Evolutionary conservation across 2,888 invertebrate genomes (phyloP).

Genomic region (Acanthacorydalis orientalis): DNA sequence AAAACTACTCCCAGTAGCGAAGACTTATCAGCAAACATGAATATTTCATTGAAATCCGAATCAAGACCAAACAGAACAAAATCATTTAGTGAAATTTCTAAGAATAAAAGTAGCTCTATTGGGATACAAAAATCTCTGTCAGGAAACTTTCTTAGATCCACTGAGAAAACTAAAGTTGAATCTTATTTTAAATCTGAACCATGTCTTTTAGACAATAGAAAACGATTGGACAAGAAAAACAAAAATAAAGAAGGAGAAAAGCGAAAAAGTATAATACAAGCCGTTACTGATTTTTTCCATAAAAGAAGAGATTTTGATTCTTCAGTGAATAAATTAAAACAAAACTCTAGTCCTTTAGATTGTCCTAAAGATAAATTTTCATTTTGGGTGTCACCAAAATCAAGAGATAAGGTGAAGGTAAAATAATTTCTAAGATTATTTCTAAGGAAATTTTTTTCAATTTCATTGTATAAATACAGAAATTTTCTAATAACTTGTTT

Average conservation of each 20-base stretch:
- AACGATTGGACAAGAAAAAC: constrained; percentile 25
- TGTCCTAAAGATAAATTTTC: constrained; percentile 31
- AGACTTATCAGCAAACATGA: constrained; percentile 2
- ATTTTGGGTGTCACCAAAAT: constrained; percentile 40
- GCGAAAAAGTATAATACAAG: constrained; percentile 67
- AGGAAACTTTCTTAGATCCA: constrained; percentile 5
- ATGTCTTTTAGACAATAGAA: constrained; percentile 19
- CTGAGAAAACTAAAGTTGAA: constrained; percentile 6
- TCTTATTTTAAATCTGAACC: constrained; percentile 23
- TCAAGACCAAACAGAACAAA: constrained; percentile 16
- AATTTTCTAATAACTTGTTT: no score
- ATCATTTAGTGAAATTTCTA: constrained; percentile 18
- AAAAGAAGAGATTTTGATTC: constrained; percentile 45
- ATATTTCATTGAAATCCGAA: no score
- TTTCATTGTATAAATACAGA: no score
- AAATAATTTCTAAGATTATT: constrained; percentile 1
- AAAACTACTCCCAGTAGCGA: constrained; percentile 8
- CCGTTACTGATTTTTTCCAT: constrained; percentile 67
- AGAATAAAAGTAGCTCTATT: constrained; percentile 1
- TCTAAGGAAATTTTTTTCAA: no score
- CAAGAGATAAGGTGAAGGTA: constrained; percentile 47
- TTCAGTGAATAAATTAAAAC: constrained; percentile 17
- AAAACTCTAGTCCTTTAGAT: constrained; percentile 13
- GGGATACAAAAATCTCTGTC: constrained; percentile 5
- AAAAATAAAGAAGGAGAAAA: constrained; percentile 50